Conservation (phyloP, 2,113 vertebrate species). For the Arizona elegans region DNA sequence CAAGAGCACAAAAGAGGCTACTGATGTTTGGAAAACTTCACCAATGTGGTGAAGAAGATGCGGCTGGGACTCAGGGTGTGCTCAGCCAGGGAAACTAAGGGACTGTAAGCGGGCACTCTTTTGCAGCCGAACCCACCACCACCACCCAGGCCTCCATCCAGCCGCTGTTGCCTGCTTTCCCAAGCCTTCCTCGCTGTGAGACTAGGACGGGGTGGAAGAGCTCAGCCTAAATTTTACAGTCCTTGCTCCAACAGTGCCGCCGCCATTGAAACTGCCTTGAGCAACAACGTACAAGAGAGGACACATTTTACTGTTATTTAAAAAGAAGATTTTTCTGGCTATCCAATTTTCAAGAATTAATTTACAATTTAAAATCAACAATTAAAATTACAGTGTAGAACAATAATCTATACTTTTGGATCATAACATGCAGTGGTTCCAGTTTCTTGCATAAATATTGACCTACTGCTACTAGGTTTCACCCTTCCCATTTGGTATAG, state of each 20-base stretch:
- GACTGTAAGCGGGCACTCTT: background rate
- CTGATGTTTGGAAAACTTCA: background rate
- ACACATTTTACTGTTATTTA: background rate
- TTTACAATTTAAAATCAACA: background rate
- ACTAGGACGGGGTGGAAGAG: background rate
- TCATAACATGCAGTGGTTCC: background rate
- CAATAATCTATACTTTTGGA: background rate
- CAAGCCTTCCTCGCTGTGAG: background rate
- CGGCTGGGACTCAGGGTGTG: background rate
- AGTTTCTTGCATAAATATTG: background rate
- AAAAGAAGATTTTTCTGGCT: background rate
- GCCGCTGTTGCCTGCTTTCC: background rate
- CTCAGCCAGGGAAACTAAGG: background rate
- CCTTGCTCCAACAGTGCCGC: background rate
- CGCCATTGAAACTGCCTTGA: background rate
- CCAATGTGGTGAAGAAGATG: too few species aligned
- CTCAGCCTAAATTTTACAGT: background rate
- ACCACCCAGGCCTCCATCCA: background rate
- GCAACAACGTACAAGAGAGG: background rate
- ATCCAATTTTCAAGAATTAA: background rate
- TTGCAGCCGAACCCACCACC: background rate
- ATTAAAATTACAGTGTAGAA: background rate
- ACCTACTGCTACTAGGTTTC: background rate
- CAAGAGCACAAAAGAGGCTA: background rate
- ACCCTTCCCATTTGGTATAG: background rate